phyloP scores from a whole-genome alignment of 2,113 vertebrate genomes.

The Opisthocomus hoazin region DNA sequence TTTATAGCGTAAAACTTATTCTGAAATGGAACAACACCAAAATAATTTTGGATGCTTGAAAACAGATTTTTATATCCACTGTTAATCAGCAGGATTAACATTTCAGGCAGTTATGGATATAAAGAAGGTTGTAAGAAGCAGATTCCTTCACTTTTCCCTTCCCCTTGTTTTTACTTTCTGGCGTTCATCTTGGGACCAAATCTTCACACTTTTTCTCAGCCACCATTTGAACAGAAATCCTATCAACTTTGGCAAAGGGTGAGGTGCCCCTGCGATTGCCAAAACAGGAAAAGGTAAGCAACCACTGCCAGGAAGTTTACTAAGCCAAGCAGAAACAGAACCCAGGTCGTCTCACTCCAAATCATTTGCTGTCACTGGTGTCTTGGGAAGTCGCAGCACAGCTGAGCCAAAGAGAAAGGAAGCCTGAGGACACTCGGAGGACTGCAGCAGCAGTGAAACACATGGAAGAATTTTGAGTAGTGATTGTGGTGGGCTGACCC shows the following conservation, averaged over 20 bases:
- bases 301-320: neutral
- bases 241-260: neutral
- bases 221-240: neutral
- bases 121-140: neutral
- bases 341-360: neutral
- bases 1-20: neutral
- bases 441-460: neutral
- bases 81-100: neutral
- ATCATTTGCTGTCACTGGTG: neutral
- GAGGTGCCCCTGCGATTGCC: neutral
- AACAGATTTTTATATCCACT: neutral
- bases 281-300: neutral
- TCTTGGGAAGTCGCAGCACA: neutral
- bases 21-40: neutral
- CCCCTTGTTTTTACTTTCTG: accelerated
- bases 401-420: neutral
- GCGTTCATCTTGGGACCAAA: neutral
- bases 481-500: too few species aligned
- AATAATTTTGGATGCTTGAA: neutral
- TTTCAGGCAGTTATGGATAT: neutral
- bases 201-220: neutral
- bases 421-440: accelerated
- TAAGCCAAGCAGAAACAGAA: neutral
- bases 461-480: neutral
- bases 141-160: neutral